Evolutionary conservation across 2,888 invertebrate genomes (phyloP).

Genomic region (Liposcelis brunnea): DNA sequence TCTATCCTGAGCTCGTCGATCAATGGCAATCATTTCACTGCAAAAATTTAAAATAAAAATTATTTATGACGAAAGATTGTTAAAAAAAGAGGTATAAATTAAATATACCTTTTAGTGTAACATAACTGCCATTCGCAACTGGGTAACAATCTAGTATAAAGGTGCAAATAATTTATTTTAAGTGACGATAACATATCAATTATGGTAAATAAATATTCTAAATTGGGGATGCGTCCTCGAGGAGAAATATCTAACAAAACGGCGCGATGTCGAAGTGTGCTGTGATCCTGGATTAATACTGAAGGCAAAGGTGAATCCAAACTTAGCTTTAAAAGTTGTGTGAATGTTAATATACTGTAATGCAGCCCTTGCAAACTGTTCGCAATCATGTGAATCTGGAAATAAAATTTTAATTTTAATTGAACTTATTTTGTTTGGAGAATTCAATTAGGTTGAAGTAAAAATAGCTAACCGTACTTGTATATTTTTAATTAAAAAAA

Average conservation of each 20-base stretch:
- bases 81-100: background rate
- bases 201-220: constrained; percentile 32
- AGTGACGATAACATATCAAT: constrained; percentile 33
- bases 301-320: constrained; percentile 23
- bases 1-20: constrained; percentile 34
- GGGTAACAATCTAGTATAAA: constrained; percentile 29
- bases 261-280: constrained; percentile 35
- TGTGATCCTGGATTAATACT: constrained; percentile 37
- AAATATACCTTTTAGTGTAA: constrained; percentile 27
- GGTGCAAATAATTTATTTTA: constrained; percentile 35
- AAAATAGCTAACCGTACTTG: no score
- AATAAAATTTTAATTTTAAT: constrained; percentile 14
- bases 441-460: no score
- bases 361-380: constrained; percentile 36
- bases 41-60: constrained; percentile 12
- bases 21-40: constrained; percentile 36
- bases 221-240: constrained; percentile 35
- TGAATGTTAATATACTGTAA: constrained; percentile 36
- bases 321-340: constrained; percentile 34
- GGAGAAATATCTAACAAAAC: constrained; percentile 38
- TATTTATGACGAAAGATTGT: background rate
- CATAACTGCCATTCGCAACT: constrained; percentile 30
- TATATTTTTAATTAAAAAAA: no score
- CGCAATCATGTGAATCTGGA: constrained; percentile 32
- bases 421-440: no score